A percentile compares a stretch with the other conserved stretches of the same genome.
Conservation (phyloP, 2,888 invertebrate genomes). For the Molanna angustata region DNA sequence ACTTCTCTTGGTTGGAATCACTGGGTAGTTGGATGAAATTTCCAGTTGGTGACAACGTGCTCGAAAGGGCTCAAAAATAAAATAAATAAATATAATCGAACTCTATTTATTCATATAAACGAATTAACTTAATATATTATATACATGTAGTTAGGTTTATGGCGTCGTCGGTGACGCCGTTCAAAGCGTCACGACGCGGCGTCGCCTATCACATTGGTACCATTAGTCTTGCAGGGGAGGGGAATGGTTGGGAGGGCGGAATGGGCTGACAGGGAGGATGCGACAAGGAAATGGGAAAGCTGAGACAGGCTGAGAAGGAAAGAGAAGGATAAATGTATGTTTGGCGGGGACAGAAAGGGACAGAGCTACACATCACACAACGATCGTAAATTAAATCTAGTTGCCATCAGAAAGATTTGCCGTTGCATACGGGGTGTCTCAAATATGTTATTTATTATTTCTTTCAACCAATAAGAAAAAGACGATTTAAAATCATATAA, state of each 20-base stretch:
- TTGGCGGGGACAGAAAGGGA: too few species aligned
- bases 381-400: conserved; percentile 31
- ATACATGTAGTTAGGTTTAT: too few species aligned
- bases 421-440: conserved; percentile 6
- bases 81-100: too few species aligned
- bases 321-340: conserved; percentile 4
- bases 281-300: not conserved
- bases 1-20: too few species aligned
- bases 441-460: not conserved
- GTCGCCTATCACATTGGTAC: conserved; percentile 14
- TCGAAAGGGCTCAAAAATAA: too few species aligned
- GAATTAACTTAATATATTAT: too few species aligned
- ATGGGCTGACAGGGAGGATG: not conserved
- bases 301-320: conserved; percentile 1
- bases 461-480: too few species aligned
- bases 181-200: conserved; percentile 12
- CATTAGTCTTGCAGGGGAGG: not conserved
- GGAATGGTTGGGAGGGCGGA: not conserved
- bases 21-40: too few species aligned
- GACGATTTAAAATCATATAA: too few species aligned
- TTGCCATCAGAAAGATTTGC: conserved; percentile 17
- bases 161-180: conserved; percentile 6
- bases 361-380: conserved; percentile 25
- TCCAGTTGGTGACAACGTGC: too few species aligned
- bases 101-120: too few species aligned